These are phyloP conservation scores for Oenanthe oenanthe DNA, from an alignment of 2,113 vertebrate genomes.

Conservation along the genomic window DNA sequence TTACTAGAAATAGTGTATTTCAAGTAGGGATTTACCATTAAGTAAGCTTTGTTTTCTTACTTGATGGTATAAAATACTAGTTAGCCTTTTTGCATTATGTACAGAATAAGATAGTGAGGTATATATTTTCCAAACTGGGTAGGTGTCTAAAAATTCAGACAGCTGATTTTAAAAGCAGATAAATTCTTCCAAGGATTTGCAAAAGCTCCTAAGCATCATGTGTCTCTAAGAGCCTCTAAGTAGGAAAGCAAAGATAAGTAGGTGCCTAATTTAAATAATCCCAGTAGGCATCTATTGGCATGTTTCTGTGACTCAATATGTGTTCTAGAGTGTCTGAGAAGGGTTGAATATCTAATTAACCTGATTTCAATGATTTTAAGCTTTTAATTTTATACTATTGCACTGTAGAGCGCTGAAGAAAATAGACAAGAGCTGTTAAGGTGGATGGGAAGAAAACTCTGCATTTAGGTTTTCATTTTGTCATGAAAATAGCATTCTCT, in stretches of 20 bases:
- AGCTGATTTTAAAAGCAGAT: background rate
- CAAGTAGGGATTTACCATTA: background rate
- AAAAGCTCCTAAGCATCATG: background rate
- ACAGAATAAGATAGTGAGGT: background rate
- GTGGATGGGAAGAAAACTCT: background rate
- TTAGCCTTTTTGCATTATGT: background rate
- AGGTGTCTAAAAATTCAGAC: background rate
- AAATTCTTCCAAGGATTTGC: background rate
- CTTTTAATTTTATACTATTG: background rate
- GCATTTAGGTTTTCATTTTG: background rate
- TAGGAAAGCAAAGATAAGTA: background rate
- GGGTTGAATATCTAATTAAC: background rate
- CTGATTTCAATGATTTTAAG: background rate
- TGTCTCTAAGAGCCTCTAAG: background rate
- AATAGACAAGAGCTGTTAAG: background rate
- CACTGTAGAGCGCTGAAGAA: background rate
- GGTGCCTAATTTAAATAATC: slow-evolving; percentile 9
- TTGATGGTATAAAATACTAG: background rate
- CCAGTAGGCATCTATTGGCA: background rate
- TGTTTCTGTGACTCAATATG: background rate
- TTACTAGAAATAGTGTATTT: background rate
- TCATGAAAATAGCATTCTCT: background rate
- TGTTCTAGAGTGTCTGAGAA: background rate
- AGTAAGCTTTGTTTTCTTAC: background rate
- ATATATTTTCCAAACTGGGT: background rate